Percentiles rank a stretch among this genome's conserved stretches.
phyloP scores from a whole-genome alignment of 2,797 vertebrate genomes.

The Sylvilagus floridanus region DNA sequence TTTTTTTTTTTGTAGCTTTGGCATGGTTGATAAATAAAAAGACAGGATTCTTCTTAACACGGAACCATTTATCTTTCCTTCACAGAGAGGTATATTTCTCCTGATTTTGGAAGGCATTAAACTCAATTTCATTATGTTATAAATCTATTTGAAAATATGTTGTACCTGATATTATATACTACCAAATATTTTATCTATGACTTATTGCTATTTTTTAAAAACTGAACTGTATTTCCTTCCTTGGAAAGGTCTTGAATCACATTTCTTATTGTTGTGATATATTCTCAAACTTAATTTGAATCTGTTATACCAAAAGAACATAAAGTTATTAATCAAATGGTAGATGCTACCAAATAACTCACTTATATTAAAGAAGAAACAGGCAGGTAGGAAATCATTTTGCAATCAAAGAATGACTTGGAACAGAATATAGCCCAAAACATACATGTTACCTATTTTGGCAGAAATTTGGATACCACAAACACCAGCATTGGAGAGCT shows the following conservation, averaged over 20 bases:
- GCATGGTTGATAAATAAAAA: too few species aligned
- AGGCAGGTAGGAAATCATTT: conserved; percentile 20
- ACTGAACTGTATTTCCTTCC: conserved; percentile 5
- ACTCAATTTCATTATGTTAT: background rate
- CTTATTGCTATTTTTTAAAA: conserved; percentile 30
- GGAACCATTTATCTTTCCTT: background rate
- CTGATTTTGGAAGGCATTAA: background rate
- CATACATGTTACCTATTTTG: background rate
- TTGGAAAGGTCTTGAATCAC: conserved; percentile 16
- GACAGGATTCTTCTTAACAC: background rate
- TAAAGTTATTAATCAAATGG: background rate
- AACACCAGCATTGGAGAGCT: rapidly evolving
- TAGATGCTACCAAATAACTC: conserved; percentile 40
- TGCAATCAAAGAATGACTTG: background rate
- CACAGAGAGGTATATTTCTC: background rate
- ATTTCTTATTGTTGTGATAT: conserved; percentile 2
- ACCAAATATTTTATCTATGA: conserved; percentile 42
- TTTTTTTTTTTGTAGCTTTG: background rate
- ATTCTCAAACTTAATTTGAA: conserved; percentile 48
- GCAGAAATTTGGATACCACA: background rate
- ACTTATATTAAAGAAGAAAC: conserved; percentile 42
- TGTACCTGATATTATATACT: background rate
- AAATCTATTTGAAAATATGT: background rate
- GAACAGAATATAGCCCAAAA: conserved; percentile 12
- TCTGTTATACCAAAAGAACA: conserved; percentile 31